Percentiles rank a stretch among this genome's conserved stretches.
phyloP scores from a whole-genome alignment of 2,113 vertebrate genomes.

The Oncorhynchus tshawytscha region DNA sequence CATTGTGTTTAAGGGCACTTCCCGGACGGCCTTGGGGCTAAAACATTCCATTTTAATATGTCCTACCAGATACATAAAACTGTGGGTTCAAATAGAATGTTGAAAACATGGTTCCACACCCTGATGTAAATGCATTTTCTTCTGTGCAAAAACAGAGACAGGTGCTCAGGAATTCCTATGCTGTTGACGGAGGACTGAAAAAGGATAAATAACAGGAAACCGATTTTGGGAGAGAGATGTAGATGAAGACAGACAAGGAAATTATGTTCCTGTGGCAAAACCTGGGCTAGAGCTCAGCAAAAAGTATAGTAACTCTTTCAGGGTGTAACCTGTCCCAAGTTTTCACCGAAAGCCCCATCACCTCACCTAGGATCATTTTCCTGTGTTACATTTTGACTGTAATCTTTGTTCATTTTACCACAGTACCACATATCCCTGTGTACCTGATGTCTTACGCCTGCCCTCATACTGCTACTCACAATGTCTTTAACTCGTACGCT shows the following conservation, averaged over 20 bases:
- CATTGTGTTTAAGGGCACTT: not conserved
- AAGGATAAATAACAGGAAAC: not conserved
- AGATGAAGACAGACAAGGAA: not conserved
- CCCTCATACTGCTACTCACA: constrained; percentile 14
- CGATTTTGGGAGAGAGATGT: not conserved
- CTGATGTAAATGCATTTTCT: not conserved
- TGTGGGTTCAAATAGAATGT: not conserved
- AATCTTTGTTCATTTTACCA: no score
- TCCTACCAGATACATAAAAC: not conserved
- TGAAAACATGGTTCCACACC: not conserved
- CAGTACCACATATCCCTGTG: no score
- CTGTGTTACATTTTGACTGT: not conserved
- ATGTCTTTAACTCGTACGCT: constrained; percentile 28
- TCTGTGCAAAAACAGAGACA: not conserved
- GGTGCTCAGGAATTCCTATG: not conserved
- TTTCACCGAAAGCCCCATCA: no score
- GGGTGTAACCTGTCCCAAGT: no score
- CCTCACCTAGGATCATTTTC: no score
- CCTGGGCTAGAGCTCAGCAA: no score
- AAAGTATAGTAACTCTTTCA: no score
- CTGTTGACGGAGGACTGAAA: constrained; percentile 3
- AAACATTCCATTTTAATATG: not conserved
- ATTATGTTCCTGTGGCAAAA: not conserved
- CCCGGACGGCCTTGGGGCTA: not conserved
- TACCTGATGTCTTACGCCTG: no score